A percentile compares a stretch with the other conserved stretches of the same genome.
These are phyloP conservation scores for Heteromormyrus szaboi DNA, from an alignment of 2,797 vertebrate species.

Conservation along the genomic window DNA sequence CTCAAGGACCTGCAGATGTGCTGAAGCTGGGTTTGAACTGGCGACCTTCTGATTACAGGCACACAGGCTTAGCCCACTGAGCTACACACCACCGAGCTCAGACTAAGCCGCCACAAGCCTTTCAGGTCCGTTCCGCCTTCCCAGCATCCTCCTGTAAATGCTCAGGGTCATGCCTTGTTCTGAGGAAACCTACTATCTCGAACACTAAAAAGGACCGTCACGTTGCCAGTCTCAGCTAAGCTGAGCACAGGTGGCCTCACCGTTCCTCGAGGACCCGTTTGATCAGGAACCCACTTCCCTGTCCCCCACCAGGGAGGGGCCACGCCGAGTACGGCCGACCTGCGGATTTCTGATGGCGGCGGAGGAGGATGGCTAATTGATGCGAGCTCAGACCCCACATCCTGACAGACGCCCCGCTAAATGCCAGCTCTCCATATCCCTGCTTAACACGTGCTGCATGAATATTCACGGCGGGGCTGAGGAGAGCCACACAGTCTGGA, in stretches of 20 bases:
- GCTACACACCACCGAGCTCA: no score
- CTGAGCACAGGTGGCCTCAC: not conserved
- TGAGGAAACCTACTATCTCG: not conserved
- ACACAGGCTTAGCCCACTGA: no score
- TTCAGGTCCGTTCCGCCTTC: not conserved
- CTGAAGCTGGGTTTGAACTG: no score
- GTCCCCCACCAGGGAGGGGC: not conserved
- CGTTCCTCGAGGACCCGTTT: not conserved
- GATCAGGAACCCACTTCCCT: not conserved
- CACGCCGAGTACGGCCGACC: not conserved
- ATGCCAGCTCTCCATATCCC: not conserved
- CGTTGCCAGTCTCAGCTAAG: not conserved
- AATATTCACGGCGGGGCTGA: slow-evolving; percentile 9
- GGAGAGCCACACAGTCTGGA: slow-evolving; percentile 10
- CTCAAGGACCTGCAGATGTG: no score
- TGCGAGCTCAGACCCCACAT: not conserved
- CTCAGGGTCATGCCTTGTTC: not conserved
- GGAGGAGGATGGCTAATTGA: slow-evolving; percentile 11
- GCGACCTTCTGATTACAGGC: no score
- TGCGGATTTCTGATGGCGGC: not conserved
- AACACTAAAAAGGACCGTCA: not conserved
- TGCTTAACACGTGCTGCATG: slow-evolving; percentile 13
- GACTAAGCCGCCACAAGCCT: not conserved
- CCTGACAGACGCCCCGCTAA: not conserved
- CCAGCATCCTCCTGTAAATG: not conserved